Conservation (phyloP, 2,888 invertebrate genomes). For the Rhamnusium bicolor region DNA sequence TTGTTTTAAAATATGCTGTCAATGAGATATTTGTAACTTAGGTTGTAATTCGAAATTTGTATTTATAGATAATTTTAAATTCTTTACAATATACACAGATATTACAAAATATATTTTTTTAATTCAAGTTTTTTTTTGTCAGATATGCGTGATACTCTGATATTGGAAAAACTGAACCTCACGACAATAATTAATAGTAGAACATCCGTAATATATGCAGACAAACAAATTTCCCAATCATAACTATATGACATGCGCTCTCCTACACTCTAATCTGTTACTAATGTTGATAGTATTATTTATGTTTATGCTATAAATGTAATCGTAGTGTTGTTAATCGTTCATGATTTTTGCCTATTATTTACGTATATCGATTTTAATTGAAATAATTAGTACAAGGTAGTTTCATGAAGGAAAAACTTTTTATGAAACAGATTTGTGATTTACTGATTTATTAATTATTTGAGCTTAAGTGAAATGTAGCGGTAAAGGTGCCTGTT, state of each 20-base stretch:
- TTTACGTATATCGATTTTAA: not conserved
- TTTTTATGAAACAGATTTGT: not conserved
- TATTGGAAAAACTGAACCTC: not conserved
- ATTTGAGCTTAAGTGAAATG: slow-evolving; percentile 12
- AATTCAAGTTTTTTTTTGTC: too few relatives aligned
- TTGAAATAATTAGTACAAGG: not conserved
- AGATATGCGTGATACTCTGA: too few relatives aligned
- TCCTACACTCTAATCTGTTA: not conserved
- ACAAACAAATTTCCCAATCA: not conserved
- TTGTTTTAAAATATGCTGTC: too few relatives aligned
- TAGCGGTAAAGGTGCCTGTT: not conserved
- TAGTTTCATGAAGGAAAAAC: not conserved
- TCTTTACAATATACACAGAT: too few relatives aligned
- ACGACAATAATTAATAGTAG: not conserved
- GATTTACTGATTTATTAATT: too few relatives aligned
- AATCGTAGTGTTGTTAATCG: not conserved
- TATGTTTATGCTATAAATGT: not conserved
- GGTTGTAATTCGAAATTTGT: too few relatives aligned
- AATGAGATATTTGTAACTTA: too few relatives aligned
- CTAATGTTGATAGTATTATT: not conserved
- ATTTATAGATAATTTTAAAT: too few relatives aligned
- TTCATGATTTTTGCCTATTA: not conserved
- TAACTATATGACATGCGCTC: slow-evolving; percentile 1
- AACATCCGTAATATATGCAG: not conserved
- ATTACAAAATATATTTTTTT: too few relatives aligned